These are phyloP conservation scores for Drosophila aldrichi DNA, from an alignment of 2,888 invertebrate genomes.

Conservation along the genomic window DNA sequence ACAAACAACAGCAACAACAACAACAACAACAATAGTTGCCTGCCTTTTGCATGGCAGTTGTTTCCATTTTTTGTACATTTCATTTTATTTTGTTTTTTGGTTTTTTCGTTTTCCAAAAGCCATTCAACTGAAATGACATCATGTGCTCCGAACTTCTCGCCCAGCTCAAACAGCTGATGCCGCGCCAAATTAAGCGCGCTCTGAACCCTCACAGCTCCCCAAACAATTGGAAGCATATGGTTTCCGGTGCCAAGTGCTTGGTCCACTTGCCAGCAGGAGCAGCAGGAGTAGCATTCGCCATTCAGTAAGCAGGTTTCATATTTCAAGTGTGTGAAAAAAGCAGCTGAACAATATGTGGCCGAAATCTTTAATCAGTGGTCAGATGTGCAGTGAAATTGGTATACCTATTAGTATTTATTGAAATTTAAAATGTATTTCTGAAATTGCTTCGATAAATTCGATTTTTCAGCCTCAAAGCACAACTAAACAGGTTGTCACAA, in stretches of 20 bases:
- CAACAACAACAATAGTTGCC: conserved; percentile 60
- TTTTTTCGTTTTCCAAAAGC: conserved; percentile 41
- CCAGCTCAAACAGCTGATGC: conserved; percentile 72
- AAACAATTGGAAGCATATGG: conserved; percentile 65
- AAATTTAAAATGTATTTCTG: neutral
- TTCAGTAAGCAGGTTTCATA: neutral
- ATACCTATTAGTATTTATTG: neutral
- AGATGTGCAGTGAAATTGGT: neutral
- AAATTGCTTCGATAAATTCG: too few species aligned
- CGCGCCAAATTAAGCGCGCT: conserved; percentile 64
- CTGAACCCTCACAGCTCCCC: conserved; percentile 42
- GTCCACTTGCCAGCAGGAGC: conserved; percentile 19
- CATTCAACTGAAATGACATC: conserved; percentile 83
- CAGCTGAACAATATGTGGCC: conserved; percentile 4
- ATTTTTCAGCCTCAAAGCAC: too few species aligned
- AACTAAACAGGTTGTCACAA: too few species aligned
- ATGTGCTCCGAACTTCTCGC: conserved; percentile 63
- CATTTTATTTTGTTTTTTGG: conserved; percentile 15
- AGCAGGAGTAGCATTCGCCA: conserved; percentile 14
- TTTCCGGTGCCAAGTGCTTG: conserved; percentile 63
- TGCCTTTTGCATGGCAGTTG: conserved; percentile 57
- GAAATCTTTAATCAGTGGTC: neutral
- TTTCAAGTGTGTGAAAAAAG: conserved; percentile 12
- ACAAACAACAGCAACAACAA: conserved; percentile 29
- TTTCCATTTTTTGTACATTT: conserved; percentile 30